Percentiles rank a stretch among this genome's conserved stretches.
These are phyloP conservation scores for Laticauda laticaudata DNA, from an alignment of 2,113 vertebrate genomes.

Conservation along the genomic window DNA sequence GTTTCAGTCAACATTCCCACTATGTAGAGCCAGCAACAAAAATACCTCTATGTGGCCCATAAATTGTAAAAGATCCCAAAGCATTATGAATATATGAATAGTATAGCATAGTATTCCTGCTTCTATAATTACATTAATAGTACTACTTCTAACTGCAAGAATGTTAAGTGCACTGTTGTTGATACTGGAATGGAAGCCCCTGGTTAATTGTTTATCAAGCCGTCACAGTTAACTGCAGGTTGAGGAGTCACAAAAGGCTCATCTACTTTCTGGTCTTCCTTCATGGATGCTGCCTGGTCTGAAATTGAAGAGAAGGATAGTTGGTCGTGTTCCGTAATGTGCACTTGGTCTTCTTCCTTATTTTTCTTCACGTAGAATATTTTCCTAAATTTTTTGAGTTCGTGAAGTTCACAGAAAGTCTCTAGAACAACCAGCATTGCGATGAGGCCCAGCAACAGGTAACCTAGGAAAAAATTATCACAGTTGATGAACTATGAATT, in stretches of 20 bases:
- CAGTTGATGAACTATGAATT: background rate
- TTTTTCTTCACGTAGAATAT: conserved; percentile 96
- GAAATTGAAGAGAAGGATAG: conserved; percentile 88
- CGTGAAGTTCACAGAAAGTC: conserved; percentile 95
- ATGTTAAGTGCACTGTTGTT: conserved; percentile 39
- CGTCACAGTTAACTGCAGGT: conserved; percentile 67
- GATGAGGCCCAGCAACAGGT: conserved; percentile 88
- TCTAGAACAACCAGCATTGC: conserved; percentile 95
- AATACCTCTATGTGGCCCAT: conserved; percentile 15
- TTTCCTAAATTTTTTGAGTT: conserved; percentile 91
- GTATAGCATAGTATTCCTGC: conserved; percentile 55
- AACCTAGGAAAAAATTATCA: conserved; percentile 70
- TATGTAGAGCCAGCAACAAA: conserved; percentile 39
- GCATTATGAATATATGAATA: conserved; percentile 43
- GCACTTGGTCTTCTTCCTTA: conserved; percentile 84
- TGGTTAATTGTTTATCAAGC: conserved; percentile 77
- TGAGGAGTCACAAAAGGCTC: conserved; percentile 78
- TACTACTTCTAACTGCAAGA: conserved; percentile 47
- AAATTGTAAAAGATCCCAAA: conserved; percentile 44
- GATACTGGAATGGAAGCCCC: background rate
- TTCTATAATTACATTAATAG: conserved; percentile 40
- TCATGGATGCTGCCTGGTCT: conserved; percentile 70
- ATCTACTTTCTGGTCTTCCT: conserved; percentile 77
- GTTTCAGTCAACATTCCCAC: conserved; percentile 34
- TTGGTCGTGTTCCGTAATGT: conserved; percentile 91